Conservation (phyloP, 2,797 vertebrate species). For the Galago senegalensis region DNA sequence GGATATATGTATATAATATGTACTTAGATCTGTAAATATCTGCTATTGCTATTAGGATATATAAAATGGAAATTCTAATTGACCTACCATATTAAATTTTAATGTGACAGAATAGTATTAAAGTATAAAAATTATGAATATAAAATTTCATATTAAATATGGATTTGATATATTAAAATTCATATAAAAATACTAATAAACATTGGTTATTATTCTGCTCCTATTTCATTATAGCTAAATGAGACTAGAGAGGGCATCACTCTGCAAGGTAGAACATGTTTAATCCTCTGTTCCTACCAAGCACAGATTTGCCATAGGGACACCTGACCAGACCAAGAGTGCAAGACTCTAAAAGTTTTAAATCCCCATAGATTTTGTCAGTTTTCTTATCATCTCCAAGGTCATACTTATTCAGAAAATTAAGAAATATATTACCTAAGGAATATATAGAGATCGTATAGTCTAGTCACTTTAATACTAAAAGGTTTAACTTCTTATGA, state of each 20-base stretch:
- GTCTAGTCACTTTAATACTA: slow-evolving; percentile 66
- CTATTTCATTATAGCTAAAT: background rate
- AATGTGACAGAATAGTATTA: background rate
- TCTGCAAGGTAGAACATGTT: background rate
- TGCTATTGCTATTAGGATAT: background rate
- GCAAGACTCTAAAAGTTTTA: slow-evolving; percentile 60
- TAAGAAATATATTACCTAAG: slow-evolving; percentile 60
- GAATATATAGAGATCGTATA: slow-evolving; percentile 67
- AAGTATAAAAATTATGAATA: background rate
- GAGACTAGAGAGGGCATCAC: background rate
- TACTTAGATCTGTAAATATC: background rate
- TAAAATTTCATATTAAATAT: background rate
- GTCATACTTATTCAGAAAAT: slow-evolving; percentile 76
- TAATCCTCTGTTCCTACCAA: slow-evolving; percentile 46
- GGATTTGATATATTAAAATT: background rate
- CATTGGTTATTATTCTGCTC: background rate
- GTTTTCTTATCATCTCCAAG: slow-evolving; percentile 68
- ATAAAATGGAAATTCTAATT: background rate
- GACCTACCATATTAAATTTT: background rate
- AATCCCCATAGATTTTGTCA: slow-evolving; percentile 22
- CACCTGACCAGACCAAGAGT: background rate
- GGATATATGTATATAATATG: background rate
- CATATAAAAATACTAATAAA: background rate
- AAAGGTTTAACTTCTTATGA: slow-evolving; percentile 74
- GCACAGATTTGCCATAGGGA: background rate